A percentile compares a stretch with the other conserved stretches of the same genome.
Conservation (phyloP, 1,140 invertebrate genomes). For the Paralvinella palmiformis region DNA sequence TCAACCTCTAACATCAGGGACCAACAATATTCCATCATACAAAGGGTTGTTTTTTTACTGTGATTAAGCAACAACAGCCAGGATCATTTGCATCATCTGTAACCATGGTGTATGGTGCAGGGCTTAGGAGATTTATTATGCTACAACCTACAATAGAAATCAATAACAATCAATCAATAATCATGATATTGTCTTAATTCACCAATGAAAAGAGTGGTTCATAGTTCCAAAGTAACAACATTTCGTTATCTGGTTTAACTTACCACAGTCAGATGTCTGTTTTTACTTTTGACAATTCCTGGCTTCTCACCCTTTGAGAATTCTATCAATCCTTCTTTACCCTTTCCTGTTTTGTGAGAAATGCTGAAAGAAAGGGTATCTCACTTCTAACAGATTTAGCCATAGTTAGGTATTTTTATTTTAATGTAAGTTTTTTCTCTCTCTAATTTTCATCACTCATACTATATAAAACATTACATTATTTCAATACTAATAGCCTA, state of each 20-base stretch:
- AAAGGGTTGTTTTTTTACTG: no score
- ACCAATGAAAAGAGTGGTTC: not conserved
- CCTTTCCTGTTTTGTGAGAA: slow-evolving; percentile 67
- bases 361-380: slow-evolving; percentile 58
- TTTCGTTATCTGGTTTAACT: no score
- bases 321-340: slow-evolving; percentile 73
- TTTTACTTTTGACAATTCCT: slow-evolving; percentile 69
- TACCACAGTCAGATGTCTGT: slow-evolving; percentile 76
- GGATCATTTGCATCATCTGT: no score
- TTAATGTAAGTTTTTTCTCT: not conserved
- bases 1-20: no score
- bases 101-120: no score
- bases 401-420: not conserved
- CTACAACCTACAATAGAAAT: no score
- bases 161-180: no score
- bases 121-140: no score
- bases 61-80: no score
- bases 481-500: slow-evolving; percentile 47
- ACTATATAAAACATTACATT: not conserved
- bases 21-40: no score
- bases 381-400: not conserved
- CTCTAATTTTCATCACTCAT: slow-evolving; percentile 4
- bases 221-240: no score
- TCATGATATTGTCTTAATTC: no score
- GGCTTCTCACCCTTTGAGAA: slow-evolving; percentile 63